phyloP scores from a whole-genome alignment of 1,140 invertebrate species.

The Hormaphis cornu region DNA sequence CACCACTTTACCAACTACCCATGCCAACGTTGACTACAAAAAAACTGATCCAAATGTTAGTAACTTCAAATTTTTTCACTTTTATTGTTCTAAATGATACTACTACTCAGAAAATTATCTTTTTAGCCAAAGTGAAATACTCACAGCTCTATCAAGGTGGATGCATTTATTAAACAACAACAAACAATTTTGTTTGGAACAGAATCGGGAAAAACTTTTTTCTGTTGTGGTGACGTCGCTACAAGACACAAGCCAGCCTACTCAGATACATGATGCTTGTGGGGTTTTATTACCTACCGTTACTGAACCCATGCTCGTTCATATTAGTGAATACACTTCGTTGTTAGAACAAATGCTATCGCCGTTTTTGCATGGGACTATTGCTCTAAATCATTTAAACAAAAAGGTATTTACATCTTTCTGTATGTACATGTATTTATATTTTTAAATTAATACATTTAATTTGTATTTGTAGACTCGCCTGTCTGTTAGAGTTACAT shows the following conservation, averaged over 20 bases:
- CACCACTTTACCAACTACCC: slow-evolving; percentile 14
- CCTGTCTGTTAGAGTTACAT: slow-evolving; percentile 46
- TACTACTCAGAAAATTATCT: background rate
- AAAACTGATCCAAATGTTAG: slow-evolving; percentile 25
- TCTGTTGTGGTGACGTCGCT: slow-evolving; percentile 31
- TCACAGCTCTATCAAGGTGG: slow-evolving; percentile 58
- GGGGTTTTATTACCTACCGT: slow-evolving; percentile 51
- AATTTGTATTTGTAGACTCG: slow-evolving; percentile 43
- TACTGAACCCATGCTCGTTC: slow-evolving; percentile 48
- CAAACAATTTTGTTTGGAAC: slow-evolving; percentile 35
- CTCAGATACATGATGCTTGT: slow-evolving; percentile 51
- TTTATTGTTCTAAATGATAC: background rate
- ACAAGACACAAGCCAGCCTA: slow-evolving; percentile 41
- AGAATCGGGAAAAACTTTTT: slow-evolving; percentile 33
- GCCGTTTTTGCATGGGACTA: slow-evolving; percentile 40
- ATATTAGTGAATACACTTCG: slow-evolving; percentile 37
- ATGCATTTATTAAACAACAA: slow-evolving; percentile 49
- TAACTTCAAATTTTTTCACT: background rate
- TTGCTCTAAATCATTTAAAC: slow-evolving; percentile 17
- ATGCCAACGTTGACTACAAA: background rate
- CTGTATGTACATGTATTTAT: background rate
- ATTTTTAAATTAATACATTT: background rate
- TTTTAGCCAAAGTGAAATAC: slow-evolving; percentile 56
- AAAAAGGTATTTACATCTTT: slow-evolving; percentile 16
- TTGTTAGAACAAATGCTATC: slow-evolving; percentile 32